phyloP scores from a whole-genome alignment of 2,113 vertebrate genomes.

The Megaceryle maxima region DNA sequence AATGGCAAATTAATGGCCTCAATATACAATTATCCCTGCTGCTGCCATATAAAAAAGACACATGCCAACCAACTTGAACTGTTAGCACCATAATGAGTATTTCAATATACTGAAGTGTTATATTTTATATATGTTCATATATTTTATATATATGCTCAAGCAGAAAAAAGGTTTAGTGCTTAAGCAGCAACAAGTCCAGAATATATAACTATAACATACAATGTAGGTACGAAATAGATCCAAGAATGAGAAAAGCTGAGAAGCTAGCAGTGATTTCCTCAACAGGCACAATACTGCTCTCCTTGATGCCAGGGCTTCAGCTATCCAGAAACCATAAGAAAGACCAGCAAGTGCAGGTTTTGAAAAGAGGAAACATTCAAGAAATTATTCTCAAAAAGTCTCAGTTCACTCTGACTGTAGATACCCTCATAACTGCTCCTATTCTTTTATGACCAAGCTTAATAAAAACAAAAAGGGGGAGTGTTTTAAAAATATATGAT shows the following conservation, averaged over 20 bases:
- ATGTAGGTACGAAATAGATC: neutral
- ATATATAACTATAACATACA: neutral
- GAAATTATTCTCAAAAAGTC: neutral
- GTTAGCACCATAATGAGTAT: neutral
- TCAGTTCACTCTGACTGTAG: neutral
- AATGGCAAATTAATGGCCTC: neutral
- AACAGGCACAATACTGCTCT: neutral
- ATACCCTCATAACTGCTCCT: neutral
- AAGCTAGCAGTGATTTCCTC: neutral
- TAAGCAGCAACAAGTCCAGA: neutral
- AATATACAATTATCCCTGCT: neutral
- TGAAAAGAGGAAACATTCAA: neutral
- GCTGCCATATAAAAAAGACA: neutral
- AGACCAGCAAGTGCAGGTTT: neutral
- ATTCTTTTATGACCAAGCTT: neutral
- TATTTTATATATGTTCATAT: too few species aligned
- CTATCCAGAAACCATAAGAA: neutral
- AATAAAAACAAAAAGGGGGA: neutral
- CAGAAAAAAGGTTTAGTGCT: neutral
- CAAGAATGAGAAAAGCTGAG: neutral
- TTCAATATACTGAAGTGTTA: neutral
- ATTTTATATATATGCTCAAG: neutral
- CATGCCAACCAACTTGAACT: neutral
- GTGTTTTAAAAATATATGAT: neutral
- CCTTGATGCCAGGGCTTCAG: neutral